Base-by-base conservation (phyloP, 2,888 invertebrate species). In the Rhingia campestris region DNA sequence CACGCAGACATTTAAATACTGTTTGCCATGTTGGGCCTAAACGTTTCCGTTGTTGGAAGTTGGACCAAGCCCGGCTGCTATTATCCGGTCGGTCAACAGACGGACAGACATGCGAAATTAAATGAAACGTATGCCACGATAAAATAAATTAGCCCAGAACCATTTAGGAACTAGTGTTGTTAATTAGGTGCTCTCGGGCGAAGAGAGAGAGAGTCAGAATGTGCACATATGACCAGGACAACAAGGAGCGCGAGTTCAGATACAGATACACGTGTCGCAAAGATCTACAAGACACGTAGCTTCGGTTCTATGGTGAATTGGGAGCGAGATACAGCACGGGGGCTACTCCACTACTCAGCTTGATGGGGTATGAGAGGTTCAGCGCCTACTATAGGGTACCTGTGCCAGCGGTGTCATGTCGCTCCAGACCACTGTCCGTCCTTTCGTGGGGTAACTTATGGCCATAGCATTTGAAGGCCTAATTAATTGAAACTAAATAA, bases 401-500 rank as follows among this genome's bases (percentile, higher is more conserved):
- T 72, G 74, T 74, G 69, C 69, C 63, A 59, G 41, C 22, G 22
- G 22, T 73, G 73, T 59, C 72, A 72, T 72, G 79, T 66, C 59
- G 53, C 47, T 12, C 61, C 49, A 51, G 33, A 22, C 49, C 81
- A 64, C 75, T 85, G 85, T 80, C 85, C 81, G 79, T 61, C 56
- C 70, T 63, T 64, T 58, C 61, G 37, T 54, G 66, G 56, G 80
- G 88, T 89, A 90, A 90, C 90, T 90, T 90, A 90, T 90, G 90
- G 90, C 90, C 89, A 89, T 89, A 70, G 90, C 90, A 90, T 90
- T 90, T 90, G 90, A 90, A 90, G 90, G 90, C 90, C 90, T 90
- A 90, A 90, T 90, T 90, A 90, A 90, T 90, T 90, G 90, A 90
- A 90, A 89, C 90, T 90, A 90, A 90, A 90, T 90, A 90, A 90